Conservation (phyloP, 1,140 invertebrate species). For the Aplysia californica region DNA sequence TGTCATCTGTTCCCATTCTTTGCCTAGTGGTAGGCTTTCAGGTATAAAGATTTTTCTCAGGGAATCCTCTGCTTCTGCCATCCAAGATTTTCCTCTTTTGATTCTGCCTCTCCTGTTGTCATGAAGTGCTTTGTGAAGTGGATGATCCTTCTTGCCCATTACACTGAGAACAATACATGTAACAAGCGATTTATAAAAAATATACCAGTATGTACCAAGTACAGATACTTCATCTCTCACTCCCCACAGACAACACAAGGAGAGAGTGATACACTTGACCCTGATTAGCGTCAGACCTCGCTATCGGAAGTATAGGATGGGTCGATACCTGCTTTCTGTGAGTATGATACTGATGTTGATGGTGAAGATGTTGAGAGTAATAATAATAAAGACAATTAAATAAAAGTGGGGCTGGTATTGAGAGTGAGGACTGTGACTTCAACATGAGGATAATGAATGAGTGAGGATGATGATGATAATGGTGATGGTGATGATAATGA, state of each 20-base stretch:
- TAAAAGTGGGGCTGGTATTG: neutral
- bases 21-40: too few relatives aligned
- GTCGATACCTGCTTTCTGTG: slow-evolving; percentile 66
- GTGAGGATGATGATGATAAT: neutral
- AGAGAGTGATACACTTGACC: neutral
- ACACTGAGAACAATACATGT: neutral
- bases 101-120: too few relatives aligned
- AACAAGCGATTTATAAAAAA: neutral
- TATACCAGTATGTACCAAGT: too few relatives aligned
- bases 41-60: too few relatives aligned
- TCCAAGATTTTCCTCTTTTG: too few relatives aligned
- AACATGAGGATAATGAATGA: neutral
- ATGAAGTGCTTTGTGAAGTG: neutral
- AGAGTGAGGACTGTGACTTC: neutral
- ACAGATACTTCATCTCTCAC: neutral
- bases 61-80: too few relatives aligned
- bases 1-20: too few relatives aligned
- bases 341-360: slow-evolving; percentile 13
- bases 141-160: neutral
- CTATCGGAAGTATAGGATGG: slow-evolving; percentile 64
- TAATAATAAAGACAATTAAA: neutral
- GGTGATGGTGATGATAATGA: neutral
- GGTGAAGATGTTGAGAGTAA: neutral
- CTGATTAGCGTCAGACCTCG: slow-evolving; percentile 41
- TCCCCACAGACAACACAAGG: neutral